Evolutionary conservation across 2,888 invertebrate genomes (phyloP).

Genomic region (Scaptomyza flava): DNA sequence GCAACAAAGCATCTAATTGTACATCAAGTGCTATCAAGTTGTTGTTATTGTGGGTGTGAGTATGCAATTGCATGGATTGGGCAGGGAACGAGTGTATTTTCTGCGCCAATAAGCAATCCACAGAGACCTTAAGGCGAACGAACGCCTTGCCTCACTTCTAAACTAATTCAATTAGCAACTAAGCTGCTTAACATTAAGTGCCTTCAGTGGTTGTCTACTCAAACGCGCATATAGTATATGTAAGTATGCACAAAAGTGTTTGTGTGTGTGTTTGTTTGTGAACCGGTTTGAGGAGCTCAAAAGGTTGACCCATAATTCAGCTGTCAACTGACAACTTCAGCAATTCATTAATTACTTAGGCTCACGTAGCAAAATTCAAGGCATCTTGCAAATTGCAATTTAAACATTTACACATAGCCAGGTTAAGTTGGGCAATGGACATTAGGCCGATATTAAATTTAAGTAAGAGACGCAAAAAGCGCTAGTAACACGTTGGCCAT

Average conservation of each 20-base stretch:
- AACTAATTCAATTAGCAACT: slow-evolving; percentile 78
- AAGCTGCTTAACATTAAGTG: slow-evolving; percentile 73
- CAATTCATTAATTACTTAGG: slow-evolving; percentile 63
- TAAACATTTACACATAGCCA: slow-evolving; percentile 34
- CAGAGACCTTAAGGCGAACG: slow-evolving; percentile 42
- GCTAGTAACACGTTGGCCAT: slow-evolving; percentile 11
- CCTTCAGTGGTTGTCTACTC: slow-evolving; percentile 35
- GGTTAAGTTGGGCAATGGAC: slow-evolving; percentile 23
- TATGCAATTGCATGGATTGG: slow-evolving; percentile 11
- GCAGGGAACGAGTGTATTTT: slow-evolving; percentile 33
- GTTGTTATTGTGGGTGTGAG: slow-evolving; percentile 60
- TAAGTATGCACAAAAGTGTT: neutral
- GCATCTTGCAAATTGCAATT: slow-evolving; percentile 35
- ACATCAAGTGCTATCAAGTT: slow-evolving; percentile 67
- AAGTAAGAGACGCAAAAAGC: slow-evolving; percentile 5
- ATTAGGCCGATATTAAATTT: slow-evolving; percentile 36
- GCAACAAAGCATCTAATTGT: slow-evolving; percentile 75
- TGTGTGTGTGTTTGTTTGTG: slow-evolving; percentile 6
- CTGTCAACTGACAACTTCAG: slow-evolving; percentile 20
- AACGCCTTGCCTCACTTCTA: slow-evolving; percentile 67
- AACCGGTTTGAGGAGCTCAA: slow-evolving; percentile 29
- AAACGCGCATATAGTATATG: slow-evolving; percentile 1
- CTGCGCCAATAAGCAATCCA: slow-evolving; percentile 61
- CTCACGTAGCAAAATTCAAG: slow-evolving; percentile 38
- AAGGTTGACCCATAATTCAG: slow-evolving; percentile 64